These are phyloP conservation scores for Propithecus deckenii DNA, from an alignment of 2,797 vertebrate genomes.

Conservation along the genomic window DNA sequence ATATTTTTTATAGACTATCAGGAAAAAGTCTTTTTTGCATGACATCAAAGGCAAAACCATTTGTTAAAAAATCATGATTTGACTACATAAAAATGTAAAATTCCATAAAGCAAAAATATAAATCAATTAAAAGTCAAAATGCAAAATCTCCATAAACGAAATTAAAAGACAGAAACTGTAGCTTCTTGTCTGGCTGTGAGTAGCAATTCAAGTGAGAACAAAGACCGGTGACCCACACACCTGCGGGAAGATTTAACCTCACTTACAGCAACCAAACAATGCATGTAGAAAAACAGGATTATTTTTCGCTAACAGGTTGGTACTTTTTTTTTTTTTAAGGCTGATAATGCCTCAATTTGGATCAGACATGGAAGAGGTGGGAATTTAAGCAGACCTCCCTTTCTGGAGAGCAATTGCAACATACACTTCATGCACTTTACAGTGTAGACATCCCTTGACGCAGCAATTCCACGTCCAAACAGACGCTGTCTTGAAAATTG, in stretches of 20 bases:
- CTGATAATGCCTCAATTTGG: not conserved
- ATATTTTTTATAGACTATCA: not conserved
- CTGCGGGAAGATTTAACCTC: not conserved
- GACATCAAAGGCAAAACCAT: not conserved
- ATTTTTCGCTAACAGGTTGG: not conserved
- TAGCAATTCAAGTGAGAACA: not conserved
- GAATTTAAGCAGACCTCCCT: rapidly evolving
- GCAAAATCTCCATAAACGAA: not conserved
- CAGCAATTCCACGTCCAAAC: not conserved
- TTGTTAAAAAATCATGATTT: not conserved
- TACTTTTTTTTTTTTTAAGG: not conserved
- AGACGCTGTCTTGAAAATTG: not conserved
- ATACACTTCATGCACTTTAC: not conserved
- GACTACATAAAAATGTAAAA: not conserved
- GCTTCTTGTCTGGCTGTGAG: not conserved
- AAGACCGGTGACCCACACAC: rapidly evolving
- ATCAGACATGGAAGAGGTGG: not conserved
- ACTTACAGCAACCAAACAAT: not conserved
- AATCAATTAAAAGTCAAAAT: not conserved
- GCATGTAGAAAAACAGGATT: rapidly evolving
- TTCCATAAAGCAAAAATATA: not conserved
- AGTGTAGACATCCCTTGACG: rapidly evolving
- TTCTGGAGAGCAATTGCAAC: not conserved
- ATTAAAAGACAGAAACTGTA: not conserved
- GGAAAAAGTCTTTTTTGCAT: not conserved